phyloP scores from a whole-genome alignment of 2,797 vertebrate genomes.

The Lycodopsis pacificus region DNA sequence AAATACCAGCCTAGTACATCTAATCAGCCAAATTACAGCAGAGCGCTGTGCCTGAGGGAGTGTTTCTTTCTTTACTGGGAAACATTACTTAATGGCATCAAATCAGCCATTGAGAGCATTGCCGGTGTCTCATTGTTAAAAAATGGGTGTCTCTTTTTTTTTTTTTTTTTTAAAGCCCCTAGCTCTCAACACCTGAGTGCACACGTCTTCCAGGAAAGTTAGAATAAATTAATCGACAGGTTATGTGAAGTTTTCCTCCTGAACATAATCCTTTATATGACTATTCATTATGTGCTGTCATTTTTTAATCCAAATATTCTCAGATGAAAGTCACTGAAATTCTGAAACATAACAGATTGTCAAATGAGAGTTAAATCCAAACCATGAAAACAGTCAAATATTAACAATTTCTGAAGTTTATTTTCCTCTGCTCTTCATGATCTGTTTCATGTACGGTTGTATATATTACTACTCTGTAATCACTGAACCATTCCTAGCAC shows the following conservation, averaged over 20 bases:
- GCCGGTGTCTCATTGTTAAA: constrained; percentile 39
- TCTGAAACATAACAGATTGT: not conserved
- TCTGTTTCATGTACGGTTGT: not conserved
- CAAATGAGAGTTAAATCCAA: not conserved
- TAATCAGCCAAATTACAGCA: constrained; percentile 81
- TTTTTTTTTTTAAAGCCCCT: not conserved
- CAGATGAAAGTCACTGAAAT: not conserved
- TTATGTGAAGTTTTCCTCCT: not conserved
- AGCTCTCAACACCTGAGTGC: constrained; percentile 36
- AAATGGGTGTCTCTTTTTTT: constrained; percentile 25
- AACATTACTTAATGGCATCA: constrained; percentile 75
- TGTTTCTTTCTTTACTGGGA: constrained; percentile 60
- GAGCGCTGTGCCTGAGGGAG: constrained; percentile 53
- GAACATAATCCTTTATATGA: not conserved
- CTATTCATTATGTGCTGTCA: not conserved
- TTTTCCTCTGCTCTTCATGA: not conserved
- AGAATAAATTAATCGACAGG: not conserved
- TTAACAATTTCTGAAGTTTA: not conserved
- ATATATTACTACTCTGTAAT: not conserved
- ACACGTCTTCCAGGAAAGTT: not conserved
- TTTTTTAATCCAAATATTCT: not conserved
- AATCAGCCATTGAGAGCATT: constrained; percentile 53
- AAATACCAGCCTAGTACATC: constrained; percentile 72
- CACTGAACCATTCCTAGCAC: constrained; percentile 1
- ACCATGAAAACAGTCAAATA: not conserved